Conservation (phyloP, 2,888 invertebrate genomes). For the Nephrocerus scutellatus region DNA sequence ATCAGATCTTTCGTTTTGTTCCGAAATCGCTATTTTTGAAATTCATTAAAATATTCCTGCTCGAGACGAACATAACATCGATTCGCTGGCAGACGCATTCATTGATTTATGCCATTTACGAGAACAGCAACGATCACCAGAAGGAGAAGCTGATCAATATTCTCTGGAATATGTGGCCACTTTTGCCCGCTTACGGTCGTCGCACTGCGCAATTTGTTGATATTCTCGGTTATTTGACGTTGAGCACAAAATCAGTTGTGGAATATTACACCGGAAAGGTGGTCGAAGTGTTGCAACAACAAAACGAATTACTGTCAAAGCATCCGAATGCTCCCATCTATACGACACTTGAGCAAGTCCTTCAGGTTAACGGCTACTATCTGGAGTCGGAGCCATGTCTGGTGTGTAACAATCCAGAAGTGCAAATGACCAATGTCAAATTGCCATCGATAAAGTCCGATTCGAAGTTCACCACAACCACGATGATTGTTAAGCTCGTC, state of each 20-base stretch:
- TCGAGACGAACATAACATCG: constrained; percentile 87
- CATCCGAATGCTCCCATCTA: constrained; percentile 94
- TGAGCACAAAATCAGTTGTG: constrained; percentile 69
- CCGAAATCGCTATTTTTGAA: constrained; percentile 49
- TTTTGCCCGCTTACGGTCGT: constrained; percentile 81
- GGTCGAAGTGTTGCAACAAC: constrained; percentile 75
- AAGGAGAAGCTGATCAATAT: constrained; percentile 74
- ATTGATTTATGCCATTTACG: constrained; percentile 73
- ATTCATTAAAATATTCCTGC: constrained; percentile 82
- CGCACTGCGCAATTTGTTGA: constrained; percentile 97
- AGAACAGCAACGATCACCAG: constrained; percentile 69
- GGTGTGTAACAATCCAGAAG: constrained; percentile 96
- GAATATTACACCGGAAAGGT: constrained; percentile 79
- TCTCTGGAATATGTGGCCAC: constrained; percentile 88
- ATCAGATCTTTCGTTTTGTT: constrained; percentile 61
- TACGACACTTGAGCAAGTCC: constrained; percentile 84
- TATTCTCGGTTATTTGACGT: constrained; percentile 86
- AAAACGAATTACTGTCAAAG: constrained; percentile 79
- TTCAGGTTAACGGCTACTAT: constrained; percentile 93
- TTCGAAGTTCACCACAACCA: constrained; percentile 95
- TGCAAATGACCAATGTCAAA: constrained; percentile 84
- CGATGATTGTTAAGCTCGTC: constrained; percentile 93
- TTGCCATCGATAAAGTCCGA: constrained; percentile 90
- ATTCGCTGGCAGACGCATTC: constrained; percentile 96
- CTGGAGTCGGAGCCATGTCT: constrained; percentile 95